Conservation (phyloP, 2,113 vertebrate species). For the Cygnus buccinator region DNA sequence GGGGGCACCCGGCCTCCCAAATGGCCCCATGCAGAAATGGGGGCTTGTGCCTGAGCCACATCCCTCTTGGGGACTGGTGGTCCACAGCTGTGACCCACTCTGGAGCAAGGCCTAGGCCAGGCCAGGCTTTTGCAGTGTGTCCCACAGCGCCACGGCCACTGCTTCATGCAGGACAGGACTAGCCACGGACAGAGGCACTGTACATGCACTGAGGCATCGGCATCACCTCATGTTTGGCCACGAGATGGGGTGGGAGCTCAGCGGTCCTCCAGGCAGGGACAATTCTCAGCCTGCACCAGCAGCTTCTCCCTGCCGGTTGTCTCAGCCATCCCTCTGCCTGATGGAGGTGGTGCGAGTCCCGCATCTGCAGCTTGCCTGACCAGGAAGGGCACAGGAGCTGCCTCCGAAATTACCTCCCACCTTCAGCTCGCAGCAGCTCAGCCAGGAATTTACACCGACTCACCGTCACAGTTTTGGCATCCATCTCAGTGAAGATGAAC, state of each 20-base stretch:
- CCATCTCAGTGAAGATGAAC: conserved; percentile 97
- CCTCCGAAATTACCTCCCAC: neutral
- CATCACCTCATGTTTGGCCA: conserved; percentile 12
- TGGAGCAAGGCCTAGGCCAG: neutral
- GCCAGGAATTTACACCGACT: conserved; percentile 32
- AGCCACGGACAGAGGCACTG: neutral
- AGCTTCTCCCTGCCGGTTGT: neutral
- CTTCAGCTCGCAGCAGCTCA: neutral
- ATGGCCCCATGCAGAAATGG: neutral
- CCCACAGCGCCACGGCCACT: no score
- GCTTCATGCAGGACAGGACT: neutral
- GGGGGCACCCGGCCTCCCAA: neutral
- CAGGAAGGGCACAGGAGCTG: no score
- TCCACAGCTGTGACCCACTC: neutral
- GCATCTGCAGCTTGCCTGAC: neutral
- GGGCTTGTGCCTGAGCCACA: neutral
- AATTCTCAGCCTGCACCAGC: neutral
- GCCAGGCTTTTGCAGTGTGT: no score
- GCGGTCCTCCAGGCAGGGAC: neutral
- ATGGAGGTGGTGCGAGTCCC: neutral
- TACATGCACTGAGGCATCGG: neutral
- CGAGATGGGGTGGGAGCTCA: conserved; percentile 57
- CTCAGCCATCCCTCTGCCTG: neutral
- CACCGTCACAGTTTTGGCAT: conserved; percentile 96
- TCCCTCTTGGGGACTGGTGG: neutral